Evolutionary conservation across 1,140 invertebrate genomes (phyloP), one percentile per base, ranked within the genome.

Genomic region (Xylocopa sonorina): DNA sequence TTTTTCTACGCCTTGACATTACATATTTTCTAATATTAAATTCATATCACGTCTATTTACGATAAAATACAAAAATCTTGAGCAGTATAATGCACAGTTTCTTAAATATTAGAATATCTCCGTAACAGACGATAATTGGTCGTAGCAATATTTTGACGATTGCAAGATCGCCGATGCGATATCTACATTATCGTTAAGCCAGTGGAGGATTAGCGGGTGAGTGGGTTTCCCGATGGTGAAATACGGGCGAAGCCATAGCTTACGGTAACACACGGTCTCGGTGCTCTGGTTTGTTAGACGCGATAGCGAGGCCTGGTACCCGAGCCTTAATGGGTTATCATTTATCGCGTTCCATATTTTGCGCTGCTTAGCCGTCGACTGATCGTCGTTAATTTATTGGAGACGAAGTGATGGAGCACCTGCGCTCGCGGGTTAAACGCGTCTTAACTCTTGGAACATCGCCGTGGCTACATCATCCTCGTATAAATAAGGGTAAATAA

Each of bases 291-390:
- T 78, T 60, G 66, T 71, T 71, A 41, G 43, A 6, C 41, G 53
- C 66, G 66, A 77, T 60, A 69, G 12, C 43, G 3, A 34, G 50
- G 75, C 46, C 64, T n/a, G 68, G 46, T 38, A 46, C 34, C n/a
- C 27, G 63, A 12, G 34, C 29, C 77, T 79, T 66, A 74, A 74
- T 51, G 51, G 69, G 60, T 66, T 57, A 73, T 79, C 71, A 74
- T 79, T 74, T 74, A 74, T 79, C 78, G 62, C 43, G 58, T 74
- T 74, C 53, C 60, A 74, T 79, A 79, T 57, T 79, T 55, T 2
- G n/a, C 60, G 41, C 48, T 62, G 60, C 12, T 38, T 55, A 48
- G n/a, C 48, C 58, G 60, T 64, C 57, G 48, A 74, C 50, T 38
- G 60, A 58, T 79, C 71, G 29, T 74, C 43, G 32, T 41, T 73